Conservation (phyloP, 2,888 invertebrate genomes). For the Agrochola circellaris region DNA sequence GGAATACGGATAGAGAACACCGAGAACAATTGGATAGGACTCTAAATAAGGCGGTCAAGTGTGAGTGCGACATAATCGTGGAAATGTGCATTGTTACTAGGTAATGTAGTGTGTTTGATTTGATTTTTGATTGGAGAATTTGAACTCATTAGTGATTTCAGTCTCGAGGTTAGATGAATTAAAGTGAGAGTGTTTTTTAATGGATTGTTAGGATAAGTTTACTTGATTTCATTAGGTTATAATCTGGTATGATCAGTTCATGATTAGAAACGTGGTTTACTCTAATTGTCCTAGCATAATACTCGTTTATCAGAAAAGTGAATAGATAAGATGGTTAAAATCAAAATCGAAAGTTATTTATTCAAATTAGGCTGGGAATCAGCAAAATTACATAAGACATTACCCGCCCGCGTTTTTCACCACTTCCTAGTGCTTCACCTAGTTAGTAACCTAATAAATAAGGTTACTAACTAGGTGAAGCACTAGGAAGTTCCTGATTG, state of each 20-base stretch:
- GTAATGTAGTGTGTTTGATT: slow-evolving; percentile 8
- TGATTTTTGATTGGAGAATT: slow-evolving; percentile 4
- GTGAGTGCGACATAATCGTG: slow-evolving; percentile 8
- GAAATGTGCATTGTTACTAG: slow-evolving; percentile 16
- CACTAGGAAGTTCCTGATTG: too few relatives aligned
- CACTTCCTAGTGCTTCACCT: neutral
- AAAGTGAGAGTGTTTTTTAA: neutral
- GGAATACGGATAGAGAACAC: slow-evolving; percentile 19
- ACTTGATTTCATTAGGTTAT: neutral
- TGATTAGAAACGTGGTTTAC: neutral
- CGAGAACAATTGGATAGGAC: slow-evolving; percentile 23
- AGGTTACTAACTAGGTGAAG: too few relatives aligned
- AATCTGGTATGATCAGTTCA: neutral
- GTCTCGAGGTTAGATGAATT: neutral
- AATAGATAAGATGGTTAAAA: too few relatives aligned
- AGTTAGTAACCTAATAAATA: too few relatives aligned
- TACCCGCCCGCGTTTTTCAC: neutral
- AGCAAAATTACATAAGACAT: neutral
- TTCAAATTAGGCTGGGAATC: too few relatives aligned
- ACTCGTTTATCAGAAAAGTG: too few relatives aligned
- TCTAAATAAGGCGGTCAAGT: slow-evolving; percentile 33
- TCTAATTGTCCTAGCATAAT: neutral
- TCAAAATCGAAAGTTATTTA: too few relatives aligned
- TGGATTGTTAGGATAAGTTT: neutral
- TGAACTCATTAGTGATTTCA: slow-evolving; percentile 14